Percentiles rank a stretch among this genome's conserved stretches.
Conservation (phyloP, 2,113 vertebrate genomes). For the Suricata suricatta region DNA sequence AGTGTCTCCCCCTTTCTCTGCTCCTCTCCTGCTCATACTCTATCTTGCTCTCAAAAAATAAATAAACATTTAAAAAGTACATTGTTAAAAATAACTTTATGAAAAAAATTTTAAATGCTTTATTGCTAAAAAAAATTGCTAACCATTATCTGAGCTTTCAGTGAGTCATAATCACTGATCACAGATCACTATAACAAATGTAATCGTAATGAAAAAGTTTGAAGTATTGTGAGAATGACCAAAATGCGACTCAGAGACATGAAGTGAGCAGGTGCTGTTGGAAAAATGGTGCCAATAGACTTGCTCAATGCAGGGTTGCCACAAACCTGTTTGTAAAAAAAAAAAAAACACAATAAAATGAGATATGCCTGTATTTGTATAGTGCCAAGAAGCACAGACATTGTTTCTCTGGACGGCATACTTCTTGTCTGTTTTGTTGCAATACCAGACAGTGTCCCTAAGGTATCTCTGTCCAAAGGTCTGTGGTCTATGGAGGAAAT, state of each 20-base stretch:
- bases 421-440: background rate
- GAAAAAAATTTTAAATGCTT: background rate
- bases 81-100: background rate
- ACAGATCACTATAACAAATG: background rate
- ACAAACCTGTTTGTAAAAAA: background rate
- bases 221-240: background rate
- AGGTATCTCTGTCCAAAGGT: background rate
- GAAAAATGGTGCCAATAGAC: background rate
- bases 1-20: no score
- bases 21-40: no score
- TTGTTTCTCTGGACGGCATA: background rate
- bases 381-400: background rate
- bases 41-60: no score
- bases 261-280: background rate
- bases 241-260: background rate
- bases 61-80: background rate
- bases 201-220: background rate
- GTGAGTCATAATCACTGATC: background rate
- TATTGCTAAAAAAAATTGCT: background rate
- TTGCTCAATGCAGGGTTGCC: background rate
- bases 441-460: no score
- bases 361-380: background rate
- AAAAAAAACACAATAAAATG: background rate
- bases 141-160: background rate
- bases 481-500: rapidly evolving